phyloP scores from a whole-genome alignment of 2,888 invertebrate species.

The Andrena haemorrhoa region DNA sequence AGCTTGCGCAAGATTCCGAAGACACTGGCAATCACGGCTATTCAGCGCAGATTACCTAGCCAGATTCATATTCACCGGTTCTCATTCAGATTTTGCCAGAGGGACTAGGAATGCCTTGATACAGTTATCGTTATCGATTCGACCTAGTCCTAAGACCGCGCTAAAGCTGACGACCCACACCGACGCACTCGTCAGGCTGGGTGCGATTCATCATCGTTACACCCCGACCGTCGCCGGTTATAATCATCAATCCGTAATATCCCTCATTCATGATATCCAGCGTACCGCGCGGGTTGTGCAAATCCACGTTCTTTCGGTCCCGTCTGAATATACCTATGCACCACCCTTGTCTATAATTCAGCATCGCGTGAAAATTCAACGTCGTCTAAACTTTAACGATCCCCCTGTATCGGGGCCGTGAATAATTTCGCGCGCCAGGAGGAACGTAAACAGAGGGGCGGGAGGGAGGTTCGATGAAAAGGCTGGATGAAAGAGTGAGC shows the following conservation, averaged over 20 bases:
- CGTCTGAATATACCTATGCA: background rate
- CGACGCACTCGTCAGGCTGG: constrained; percentile 56
- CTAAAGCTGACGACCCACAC: constrained; percentile 74
- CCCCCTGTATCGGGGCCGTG: background rate
- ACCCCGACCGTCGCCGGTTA: constrained; percentile 22
- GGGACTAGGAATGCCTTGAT: constrained; percentile 53
- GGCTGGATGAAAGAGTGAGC: constrained; percentile 14
- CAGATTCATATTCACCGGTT: too few relatives aligned
- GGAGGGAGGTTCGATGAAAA: constrained; percentile 10
- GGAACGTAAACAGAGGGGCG: background rate
- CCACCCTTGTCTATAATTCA: background rate
- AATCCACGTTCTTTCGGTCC: background rate
- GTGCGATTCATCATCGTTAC: constrained; percentile 55
- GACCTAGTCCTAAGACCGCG: constrained; percentile 74
- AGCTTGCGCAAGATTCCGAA: background rate
- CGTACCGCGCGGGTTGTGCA: background rate
- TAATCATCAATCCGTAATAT: constrained; percentile 40
- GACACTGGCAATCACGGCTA: too few relatives aligned
- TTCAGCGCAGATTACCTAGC: too few relatives aligned
- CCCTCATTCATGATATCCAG: constrained; percentile 17
- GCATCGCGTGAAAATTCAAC: background rate
- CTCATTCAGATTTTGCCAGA: background rate
- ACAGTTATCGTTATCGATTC: constrained; percentile 78
- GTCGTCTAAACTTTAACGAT: background rate
- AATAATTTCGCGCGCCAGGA: background rate